Base-by-base conservation (phyloP, 2,888 invertebrate genomes). In the Cotesia congregata region DNA sequence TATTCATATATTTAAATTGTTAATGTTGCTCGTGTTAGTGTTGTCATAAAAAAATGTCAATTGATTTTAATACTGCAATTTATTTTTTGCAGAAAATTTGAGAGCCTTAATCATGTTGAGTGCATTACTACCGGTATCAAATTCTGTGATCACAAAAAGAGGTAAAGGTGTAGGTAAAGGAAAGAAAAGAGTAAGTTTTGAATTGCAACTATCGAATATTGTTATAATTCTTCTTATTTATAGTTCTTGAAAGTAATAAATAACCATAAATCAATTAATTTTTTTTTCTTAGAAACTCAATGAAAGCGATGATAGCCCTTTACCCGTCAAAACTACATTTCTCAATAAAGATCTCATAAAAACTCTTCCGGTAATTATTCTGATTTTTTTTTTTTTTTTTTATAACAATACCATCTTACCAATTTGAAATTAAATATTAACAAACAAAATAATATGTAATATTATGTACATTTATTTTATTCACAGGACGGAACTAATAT, bases 161-260 rank as follows among this genome's bases (percentile, higher is more conserved):
- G 61, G 61, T 17, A 61, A 61, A 61, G 61, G 61, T 2, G 17
- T 15, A 61, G 61, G 61, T 17, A 61, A 61, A 61, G 17, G 61
- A 61, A 61, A 61, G 17, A 61, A 61, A 61, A 61, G 61, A 61
- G 61, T 61, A 61, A 15, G 61, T 61, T 61, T 61, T 17, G 61
- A 61, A 61, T 61, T 61, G 61, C 61, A 65, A 62, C 12, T 7
- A 40, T 64, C 60, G 64, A 41, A 64, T 40, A n/a, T 75, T 50
- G 17, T 60, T 68, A 68, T 41, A 38, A 74, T 6, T 41, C 7
- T 6, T 41, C 41, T 76, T 40, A 72, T 30, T 15, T 64, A 12
- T 38, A 61, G 6, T 72, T 72, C n/a, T 72, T 20, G n/a, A 15
- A 61, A 61, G n/a, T 61, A 17, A 15, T 61, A 61, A 15, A 5